phyloP scores from a whole-genome alignment of 92 coral and sea anemone species.

The Blastomussa wellsi region DNA sequence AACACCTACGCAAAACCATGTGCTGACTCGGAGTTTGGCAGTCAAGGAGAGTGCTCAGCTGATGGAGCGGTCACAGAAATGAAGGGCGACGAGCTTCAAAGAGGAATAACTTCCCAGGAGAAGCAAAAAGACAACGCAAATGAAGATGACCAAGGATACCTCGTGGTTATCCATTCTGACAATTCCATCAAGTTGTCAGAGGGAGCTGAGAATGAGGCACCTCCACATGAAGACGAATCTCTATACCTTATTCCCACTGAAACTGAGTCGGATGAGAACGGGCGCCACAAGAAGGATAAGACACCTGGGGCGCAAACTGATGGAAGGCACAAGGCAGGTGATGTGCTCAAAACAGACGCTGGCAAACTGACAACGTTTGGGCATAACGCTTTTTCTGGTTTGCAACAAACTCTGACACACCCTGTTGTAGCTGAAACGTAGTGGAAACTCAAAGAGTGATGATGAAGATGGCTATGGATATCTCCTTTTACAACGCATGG shows the following conservation, averaged over 20 bases:
- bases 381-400: neutral
- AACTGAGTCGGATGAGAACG: neutral
- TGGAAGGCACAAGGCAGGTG: too few relatives aligned
- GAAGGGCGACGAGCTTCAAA: neutral
- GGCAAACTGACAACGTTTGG: neutral
- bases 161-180: slow-evolving; percentile 9
- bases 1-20: neutral
- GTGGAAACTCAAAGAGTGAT: neutral
- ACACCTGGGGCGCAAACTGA: neutral
- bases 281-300: neutral
- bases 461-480: slow-evolving; percentile 14
- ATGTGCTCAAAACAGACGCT: neutral
- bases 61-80: neutral
- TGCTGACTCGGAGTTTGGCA: neutral
- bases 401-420: neutral
- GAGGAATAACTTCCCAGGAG: neutral
- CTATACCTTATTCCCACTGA: slow-evolving; percentile 22
- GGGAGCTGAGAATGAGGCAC: neutral
- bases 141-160: slow-evolving; percentile 24
- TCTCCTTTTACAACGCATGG: slow-evolving; percentile 2
- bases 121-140: neutral
- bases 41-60: neutral
- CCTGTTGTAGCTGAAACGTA: neutral
- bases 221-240: neutral
- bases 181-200: neutral